These are phyloP conservation scores for Heloderma charlesbogerti DNA, from an alignment of 2,113 vertebrate species.

Conservation along the genomic window DNA sequence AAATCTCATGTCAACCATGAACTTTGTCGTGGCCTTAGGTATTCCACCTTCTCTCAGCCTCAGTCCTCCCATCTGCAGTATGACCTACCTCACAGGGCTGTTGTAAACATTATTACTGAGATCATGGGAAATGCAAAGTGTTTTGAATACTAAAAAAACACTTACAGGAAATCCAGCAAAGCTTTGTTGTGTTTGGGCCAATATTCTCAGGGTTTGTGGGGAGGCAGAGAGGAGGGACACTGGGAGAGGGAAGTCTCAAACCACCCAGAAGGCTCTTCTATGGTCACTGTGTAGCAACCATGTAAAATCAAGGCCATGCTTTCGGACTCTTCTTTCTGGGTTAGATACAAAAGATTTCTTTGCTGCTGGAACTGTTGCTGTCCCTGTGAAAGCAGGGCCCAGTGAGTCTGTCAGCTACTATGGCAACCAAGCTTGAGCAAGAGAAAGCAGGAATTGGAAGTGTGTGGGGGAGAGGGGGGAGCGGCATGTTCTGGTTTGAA, in stretches of 20 bases:
- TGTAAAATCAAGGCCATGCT: not conserved
- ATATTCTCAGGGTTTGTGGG: not conserved
- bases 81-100: not conserved
- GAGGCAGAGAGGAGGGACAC: not conserved
- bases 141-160: not conserved
- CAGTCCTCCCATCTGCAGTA: not conserved
- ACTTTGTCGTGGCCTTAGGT: not conserved
- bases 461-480: not conserved
- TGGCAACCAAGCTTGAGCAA: constrained; percentile 60
- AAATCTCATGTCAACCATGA: not conserved
- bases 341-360: constrained; percentile 19
- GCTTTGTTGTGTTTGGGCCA: not conserved
- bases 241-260: no score
- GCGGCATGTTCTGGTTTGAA: not conserved
- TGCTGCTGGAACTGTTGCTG: constrained; percentile 25
- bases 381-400: constrained; percentile 39
- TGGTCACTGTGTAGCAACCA: not conserved
- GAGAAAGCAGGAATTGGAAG: constrained; percentile 21
- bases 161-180: not conserved
- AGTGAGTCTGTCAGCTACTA: constrained; percentile 57
- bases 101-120: not conserved
- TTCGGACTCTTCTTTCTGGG: not conserved
- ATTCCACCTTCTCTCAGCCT: not conserved
- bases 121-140: not conserved
- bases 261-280: not conserved